These are phyloP conservation scores for Drosophila arizonae DNA, from an alignment of 1,140 invertebrate genomes.

Conservation along the genomic window DNA sequence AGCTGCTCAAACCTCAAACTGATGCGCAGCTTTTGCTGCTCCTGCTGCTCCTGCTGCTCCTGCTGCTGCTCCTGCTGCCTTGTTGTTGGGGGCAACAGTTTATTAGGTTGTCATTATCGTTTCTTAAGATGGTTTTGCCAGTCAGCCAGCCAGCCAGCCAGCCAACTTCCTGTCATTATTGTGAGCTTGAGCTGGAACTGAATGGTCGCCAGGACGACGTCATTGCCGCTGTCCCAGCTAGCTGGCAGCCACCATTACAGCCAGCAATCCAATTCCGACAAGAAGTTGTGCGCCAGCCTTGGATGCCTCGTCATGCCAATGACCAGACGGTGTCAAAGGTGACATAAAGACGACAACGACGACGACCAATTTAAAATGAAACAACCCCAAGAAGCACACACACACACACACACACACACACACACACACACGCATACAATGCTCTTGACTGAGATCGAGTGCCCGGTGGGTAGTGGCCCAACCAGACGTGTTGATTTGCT, in stretches of 20 bases:
- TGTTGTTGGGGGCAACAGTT: conserved; percentile 68
- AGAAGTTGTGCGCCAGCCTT: not conserved
- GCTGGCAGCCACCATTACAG: conserved; percentile 20
- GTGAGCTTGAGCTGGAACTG: conserved; percentile 25
- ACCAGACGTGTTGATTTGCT: conserved; percentile 38
- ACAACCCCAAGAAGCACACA: conserved; percentile 24
- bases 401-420: conserved; percentile 7
- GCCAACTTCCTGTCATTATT: conserved; percentile 56
- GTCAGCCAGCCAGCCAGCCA: not conserved
- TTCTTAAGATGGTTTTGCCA: conserved; percentile 68
- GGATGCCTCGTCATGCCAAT: conserved; percentile 35
- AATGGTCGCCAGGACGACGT: conserved; percentile 58
- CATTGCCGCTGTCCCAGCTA: conserved; percentile 13
- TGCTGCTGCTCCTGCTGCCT: conserved; percentile 12
- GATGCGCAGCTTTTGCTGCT: conserved; percentile 36
- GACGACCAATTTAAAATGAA: conserved; percentile 26
- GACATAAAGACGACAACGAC: conserved; percentile 39
- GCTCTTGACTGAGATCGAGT: conserved; percentile 4
- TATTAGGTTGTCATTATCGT: conserved; percentile 76
- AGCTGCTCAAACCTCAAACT: conserved; percentile 68
- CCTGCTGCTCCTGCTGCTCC: too few species aligned
- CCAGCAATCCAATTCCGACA: conserved; percentile 26
- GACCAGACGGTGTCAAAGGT: conserved; percentile 53
- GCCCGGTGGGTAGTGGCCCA: not conserved
- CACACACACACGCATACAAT: conserved; percentile 2